Percentiles rank a stretch among this genome's conserved stretches.
Conservation (phyloP, 2,113 vertebrate species). For the Tupaia tana region DNA sequence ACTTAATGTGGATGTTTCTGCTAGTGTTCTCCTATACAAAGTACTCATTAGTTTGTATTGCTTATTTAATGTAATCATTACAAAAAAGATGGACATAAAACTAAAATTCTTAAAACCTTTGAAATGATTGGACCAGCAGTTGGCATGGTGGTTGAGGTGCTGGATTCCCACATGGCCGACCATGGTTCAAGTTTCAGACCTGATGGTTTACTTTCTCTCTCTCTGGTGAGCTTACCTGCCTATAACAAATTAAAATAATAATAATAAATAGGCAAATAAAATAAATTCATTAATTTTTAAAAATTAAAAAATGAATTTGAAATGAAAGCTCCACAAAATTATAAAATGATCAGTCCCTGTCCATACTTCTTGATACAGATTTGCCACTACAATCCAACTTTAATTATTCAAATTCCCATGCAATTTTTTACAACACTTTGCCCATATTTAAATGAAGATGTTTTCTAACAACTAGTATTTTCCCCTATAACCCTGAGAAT, state of each 20-base stretch:
- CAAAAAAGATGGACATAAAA: background rate
- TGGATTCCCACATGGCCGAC: no score
- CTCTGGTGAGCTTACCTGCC: no score
- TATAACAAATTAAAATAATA: no score
- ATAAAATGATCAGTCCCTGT: background rate
- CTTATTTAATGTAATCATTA: background rate
- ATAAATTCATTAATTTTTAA: no score
- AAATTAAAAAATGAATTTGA: background rate
- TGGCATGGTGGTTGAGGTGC: no score
- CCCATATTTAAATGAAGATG: background rate
- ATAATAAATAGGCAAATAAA: no score
- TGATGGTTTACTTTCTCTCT: no score
- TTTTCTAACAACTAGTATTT: background rate
- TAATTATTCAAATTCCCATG: background rate
- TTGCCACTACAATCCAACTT: background rate
- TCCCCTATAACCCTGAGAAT: background rate
- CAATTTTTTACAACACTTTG: background rate
- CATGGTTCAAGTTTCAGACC: no score
- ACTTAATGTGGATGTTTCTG: background rate
- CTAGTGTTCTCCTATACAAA: background rate
- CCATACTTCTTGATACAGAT: background rate
- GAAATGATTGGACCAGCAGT: no score
- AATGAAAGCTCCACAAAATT: background rate
- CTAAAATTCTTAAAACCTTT: constrained; percentile 5
- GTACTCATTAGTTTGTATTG: background rate